Evolutionary conservation across 1,140 invertebrate genomes (phyloP).

Genomic region (Phocides pigmalion): DNA sequence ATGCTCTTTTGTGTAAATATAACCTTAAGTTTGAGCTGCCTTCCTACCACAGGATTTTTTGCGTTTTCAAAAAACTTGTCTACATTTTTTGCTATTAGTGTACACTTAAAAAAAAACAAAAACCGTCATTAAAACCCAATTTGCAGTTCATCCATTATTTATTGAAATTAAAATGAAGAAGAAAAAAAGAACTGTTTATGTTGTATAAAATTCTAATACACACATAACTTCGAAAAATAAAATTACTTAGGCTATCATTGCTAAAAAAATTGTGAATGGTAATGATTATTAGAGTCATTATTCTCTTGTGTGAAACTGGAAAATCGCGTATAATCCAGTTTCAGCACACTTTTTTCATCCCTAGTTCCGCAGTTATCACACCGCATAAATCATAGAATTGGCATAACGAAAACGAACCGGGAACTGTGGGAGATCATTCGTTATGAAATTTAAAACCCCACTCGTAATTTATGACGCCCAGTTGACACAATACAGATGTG

Average conservation of each 20-base stretch:
- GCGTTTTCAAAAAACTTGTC: neutral
- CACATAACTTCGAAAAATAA: too few species aligned
- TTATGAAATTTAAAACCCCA: conserved; percentile 29
- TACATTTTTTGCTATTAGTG: neutral
- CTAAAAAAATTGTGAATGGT: too few species aligned
- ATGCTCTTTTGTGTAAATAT: conserved; percentile 20
- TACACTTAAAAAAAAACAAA: too few species aligned
- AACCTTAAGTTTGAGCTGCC: conserved; percentile 6
- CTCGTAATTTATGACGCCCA: conserved; percentile 18
- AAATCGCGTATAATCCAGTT: neutral
- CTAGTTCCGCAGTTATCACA: conserved; percentile 3
- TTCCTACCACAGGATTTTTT: neutral
- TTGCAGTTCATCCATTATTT: too few species aligned
- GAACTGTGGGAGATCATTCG: conserved; percentile 9
- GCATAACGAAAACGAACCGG: conserved; percentile 4
- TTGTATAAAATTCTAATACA: too few species aligned
- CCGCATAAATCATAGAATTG: conserved; percentile 23
- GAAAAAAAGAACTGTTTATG: too few species aligned
- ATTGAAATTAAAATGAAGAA: too few species aligned
- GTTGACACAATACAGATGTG: conserved; percentile 29
- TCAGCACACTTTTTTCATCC: neutral
- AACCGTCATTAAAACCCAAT: too few species aligned
- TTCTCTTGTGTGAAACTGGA: neutral
- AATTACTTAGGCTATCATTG: too few species aligned
- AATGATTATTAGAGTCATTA: too few species aligned